Percentiles rank a stretch among this genome's conserved stretches.
Evolutionary conservation across 2,888 invertebrate species (phyloP).

Genomic region (Abrostola triplasia): DNA sequence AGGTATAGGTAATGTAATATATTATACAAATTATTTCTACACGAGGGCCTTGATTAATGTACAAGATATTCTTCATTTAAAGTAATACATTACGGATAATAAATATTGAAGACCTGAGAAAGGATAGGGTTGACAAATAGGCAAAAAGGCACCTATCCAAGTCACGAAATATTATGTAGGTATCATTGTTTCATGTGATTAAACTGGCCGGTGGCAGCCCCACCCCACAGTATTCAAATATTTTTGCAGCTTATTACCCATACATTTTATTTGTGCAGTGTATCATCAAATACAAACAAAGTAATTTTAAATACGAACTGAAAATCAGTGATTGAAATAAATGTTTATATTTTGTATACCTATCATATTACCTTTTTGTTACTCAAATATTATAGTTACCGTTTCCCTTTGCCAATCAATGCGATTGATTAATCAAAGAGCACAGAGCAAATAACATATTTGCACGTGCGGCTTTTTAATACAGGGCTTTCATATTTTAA

Average conservation of each 20-base stretch:
- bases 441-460: constrained; percentile 26
- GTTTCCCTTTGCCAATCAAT: constrained; percentile 38
- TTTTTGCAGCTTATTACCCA: no score
- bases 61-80: no score
- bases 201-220: no score
- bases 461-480: constrained; percentile 35
- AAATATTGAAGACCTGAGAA: no score
- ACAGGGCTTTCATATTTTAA: constrained; percentile 23
- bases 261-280: no score
- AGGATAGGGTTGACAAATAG: no score
- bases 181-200: no score
- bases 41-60: no score
- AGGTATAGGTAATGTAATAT: neutral
- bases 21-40: neutral
- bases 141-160: no score
- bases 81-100: no score
- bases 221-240: no score
- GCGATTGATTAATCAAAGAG: constrained; percentile 48
- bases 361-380: constrained; percentile 15
- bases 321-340: constrained; percentile 3
- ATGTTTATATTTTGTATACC: neutral
- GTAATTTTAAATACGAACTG: neutral
- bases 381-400: constrained; percentile 36
- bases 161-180: no score
- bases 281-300: neutral